These are phyloP conservation scores for Drosophila setosimentum DNA, from an alignment of 2,888 invertebrate species.

Conservation along the genomic window DNA sequence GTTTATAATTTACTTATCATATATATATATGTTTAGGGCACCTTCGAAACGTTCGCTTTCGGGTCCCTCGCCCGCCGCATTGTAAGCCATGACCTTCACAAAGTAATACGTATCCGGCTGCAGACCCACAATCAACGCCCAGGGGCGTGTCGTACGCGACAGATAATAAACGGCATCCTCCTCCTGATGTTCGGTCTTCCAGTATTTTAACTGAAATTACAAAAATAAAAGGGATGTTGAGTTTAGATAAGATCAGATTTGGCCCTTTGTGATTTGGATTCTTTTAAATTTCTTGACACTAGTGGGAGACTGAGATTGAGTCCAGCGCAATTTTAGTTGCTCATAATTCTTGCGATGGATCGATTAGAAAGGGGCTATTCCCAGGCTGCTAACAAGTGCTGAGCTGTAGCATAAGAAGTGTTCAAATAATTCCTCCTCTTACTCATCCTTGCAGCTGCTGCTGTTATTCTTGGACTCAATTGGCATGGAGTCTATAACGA, in stretches of 20 bases:
- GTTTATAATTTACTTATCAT: not conserved
- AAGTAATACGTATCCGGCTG: conserved; percentile 96
- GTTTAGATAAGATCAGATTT: not conserved
- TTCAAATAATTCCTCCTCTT: too few relatives aligned
- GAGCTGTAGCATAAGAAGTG: too few relatives aligned
- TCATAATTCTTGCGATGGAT: too few relatives aligned
- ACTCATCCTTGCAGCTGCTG: too few relatives aligned
- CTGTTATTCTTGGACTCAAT: too few relatives aligned
- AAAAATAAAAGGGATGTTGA: not conserved
- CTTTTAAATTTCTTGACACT: not conserved
- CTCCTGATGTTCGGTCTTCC: conserved; percentile 91
- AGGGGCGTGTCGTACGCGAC: conserved; percentile 92
- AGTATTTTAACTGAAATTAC: conserved; percentile 91
- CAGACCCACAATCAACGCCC: conserved; percentile 96
- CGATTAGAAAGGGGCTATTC: too few relatives aligned
- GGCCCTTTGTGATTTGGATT: not conserved
- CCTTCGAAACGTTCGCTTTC: conserved; percentile 95
- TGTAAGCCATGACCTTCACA: conserved; percentile 98
- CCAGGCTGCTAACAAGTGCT: too few relatives aligned
- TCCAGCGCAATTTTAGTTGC: too few relatives aligned
- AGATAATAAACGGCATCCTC: conserved; percentile 93
- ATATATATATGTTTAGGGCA: conserved; percentile 62
- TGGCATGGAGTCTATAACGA: too few relatives aligned
- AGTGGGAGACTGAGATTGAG: too few relatives aligned
- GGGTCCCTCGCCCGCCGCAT: conserved; percentile 97